Percentiles rank a stretch among this genome's conserved stretches.
Evolutionary conservation across 2,113 vertebrate genomes (phyloP).

Genomic region (Antigone vipio): DNA sequence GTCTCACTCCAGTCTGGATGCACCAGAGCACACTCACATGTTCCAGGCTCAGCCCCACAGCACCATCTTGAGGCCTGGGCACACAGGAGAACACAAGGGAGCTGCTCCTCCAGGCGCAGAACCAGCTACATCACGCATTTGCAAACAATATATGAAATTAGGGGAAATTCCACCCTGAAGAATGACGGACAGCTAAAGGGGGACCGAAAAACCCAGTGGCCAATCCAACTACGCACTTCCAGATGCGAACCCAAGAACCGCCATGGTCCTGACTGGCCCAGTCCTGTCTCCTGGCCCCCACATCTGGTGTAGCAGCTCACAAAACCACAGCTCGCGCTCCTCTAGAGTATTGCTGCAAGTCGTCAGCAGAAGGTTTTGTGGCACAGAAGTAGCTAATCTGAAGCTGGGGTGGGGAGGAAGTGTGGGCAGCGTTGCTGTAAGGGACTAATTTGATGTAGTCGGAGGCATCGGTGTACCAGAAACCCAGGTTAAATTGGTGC

Average conservation of each 20-base stretch:
- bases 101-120: not conserved
- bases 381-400: not conserved
- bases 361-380: not conserved
- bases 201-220: not conserved
- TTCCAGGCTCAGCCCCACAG: not conserved
- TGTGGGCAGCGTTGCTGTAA: not conserved
- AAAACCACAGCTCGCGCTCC: not conserved
- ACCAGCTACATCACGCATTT: not conserved
- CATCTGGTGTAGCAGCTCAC: not conserved
- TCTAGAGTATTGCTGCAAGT: not conserved
- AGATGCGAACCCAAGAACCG: not conserved
- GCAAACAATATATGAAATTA: not conserved
- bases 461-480: not conserved
- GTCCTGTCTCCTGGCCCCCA: not conserved
- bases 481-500: not conserved
- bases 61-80: not conserved
- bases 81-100: not conserved
- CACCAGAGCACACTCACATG: accelerated
- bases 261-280: not conserved
- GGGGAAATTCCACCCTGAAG: not conserved
- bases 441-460: not conserved
- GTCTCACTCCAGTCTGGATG: not conserved
- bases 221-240: not conserved
- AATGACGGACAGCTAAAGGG: not conserved
- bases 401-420: not conserved